Base-by-base conservation (phyloP, 2,888 invertebrate genomes). In the Ornithoptera priamus region DNA sequence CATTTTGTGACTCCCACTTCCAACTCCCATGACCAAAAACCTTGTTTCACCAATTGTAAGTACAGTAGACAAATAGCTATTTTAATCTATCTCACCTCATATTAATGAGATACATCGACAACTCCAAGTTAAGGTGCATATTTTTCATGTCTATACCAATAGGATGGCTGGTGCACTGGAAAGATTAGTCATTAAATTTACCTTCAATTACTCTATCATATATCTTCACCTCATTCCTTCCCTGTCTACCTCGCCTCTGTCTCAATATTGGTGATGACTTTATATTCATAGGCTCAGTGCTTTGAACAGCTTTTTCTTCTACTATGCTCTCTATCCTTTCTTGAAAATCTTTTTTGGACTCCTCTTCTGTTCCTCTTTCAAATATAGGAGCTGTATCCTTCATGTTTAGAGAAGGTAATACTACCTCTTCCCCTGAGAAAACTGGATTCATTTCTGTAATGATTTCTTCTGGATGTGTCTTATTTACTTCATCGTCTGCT, bases 181-280 rank as follows among this genome's bases (percentile, higher is more conserved):
- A 46, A 46, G 2, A 10, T 15, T 46, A 12, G 1, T 46, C 46
- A 46, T 53, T 18, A n/a, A 46, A 20, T n/a, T 53, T 76, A 91
- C 92, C 93, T 84, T 93, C 93, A 78, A 92, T 88, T 74, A 93
- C 85, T 69, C 90, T 85, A 72, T 93, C 93, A 81, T 93, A 92
- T 62, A 93, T 92, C 75, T 93, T 93, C 17, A 93, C 93, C 76
- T 92, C 92, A 74, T 86, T 91, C 67, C 86, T 79, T 1, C 92
- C 91, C 71, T 90, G 91, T 18, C 92, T 77, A 0, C 92, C 92
- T 58, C 92, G 78, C 46, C 80, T 81, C 75, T 90, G 88, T 57
- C 92, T 81, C 71, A 92, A 72, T 42, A 91, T 72, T 0, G 90
- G 89, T 0, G 87, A 87, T 0, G 81, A 77, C 68, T 92, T 90